Base-by-base conservation (phyloP, 2,113 vertebrate genomes). In the Pollimyrus isidori region DNA sequence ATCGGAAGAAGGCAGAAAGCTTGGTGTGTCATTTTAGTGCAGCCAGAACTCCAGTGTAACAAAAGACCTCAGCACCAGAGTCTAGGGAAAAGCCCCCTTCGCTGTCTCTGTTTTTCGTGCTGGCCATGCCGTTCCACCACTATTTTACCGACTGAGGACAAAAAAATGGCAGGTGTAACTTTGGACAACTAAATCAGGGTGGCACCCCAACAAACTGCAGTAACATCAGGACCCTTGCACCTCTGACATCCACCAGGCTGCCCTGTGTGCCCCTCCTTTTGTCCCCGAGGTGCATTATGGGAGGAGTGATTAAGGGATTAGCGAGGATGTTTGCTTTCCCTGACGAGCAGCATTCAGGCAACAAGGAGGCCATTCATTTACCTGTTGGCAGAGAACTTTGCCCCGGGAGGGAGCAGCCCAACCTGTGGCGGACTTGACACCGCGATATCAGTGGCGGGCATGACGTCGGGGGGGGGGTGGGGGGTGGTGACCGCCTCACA, bases 361-460 rank as follows among this genome's bases (percentile, higher is more conserved):
- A 94, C 95, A 94, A 94, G 92, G 92, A 92, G 90, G 89, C 92
- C 93, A 93, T 94, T 95, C 94, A 94, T 94, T 89, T 89, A 91
- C 88, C 92, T 76, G 49, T 62, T 73, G 11, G 35, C 69, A 88
- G 17, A 92, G 93, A 93, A 95, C 94, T 95, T 95, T 94, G 94
- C 91, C 91, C 93, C 90, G 35, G 84, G 87, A 76, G 85, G 91
- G 90, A 89, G 92, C 88, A 90, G 73, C 89, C 84, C 89, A 90
- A 49, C 73, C 92, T 89, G 87, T 90, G 92, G 85, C 88, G 90
- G 83, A 89, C 88, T 7, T 45, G 92, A 49, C 89, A 91, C 91
- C 91, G 56, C 91, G 92, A 94, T 94, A 95, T 94, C 94, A 92
- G 86, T 4, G 15, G 26, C 49, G 26, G 46, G 26, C 76, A 88